Base-by-base conservation (phyloP, 2,113 vertebrate genomes). In the Burhinus oedicnemus region DNA sequence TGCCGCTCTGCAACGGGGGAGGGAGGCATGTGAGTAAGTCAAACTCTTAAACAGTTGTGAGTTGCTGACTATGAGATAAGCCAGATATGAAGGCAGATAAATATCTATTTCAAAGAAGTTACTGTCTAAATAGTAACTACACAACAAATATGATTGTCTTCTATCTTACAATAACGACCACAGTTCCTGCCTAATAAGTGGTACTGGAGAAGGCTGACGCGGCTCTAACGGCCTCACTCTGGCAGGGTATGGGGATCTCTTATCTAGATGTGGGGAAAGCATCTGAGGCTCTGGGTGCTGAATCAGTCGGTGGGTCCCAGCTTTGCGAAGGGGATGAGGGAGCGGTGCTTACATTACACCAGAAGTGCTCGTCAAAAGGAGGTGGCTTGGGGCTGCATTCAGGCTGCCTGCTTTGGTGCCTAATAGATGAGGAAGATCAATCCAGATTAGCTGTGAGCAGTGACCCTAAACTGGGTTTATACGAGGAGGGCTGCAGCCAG, bases 11-110 rank as follows among this genome's bases (percentile, higher is more conserved):
- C 54, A 26, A 30, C 2, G 18, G 8, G 45, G 58, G 29, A 32
- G 26, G 60, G 81, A 60, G 55, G 68, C 51, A 27, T 79, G 9
- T 14, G 70, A 79, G 57, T 76, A 72, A 94, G 86, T 77, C 79
- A 78, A 75, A 32, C 71, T 15, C 89, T 45, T 15, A 8, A 76
- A 45, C 61, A 12, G 34, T 27, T 79, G 54, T 52, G 87, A 92
- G 82, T 21, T 94, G 65, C 89, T 95, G 90, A 25, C 88, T 69
- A 4, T 3, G 87, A 95, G 94, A 95, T 94, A 90, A 94, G 95
- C 9, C 79, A 95, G 96, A 95, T 97, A 78, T 1, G 26, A 89
- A 66, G 85, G 78, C 78, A 94, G 94, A 97, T 97, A 94, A 91
- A n/a, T 27, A 61, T 2, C 86, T 87, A 15, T 77, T 96, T 95